Conservation (phyloP, 2,797 vertebrate genomes). For the Anas georgica region DNA sequence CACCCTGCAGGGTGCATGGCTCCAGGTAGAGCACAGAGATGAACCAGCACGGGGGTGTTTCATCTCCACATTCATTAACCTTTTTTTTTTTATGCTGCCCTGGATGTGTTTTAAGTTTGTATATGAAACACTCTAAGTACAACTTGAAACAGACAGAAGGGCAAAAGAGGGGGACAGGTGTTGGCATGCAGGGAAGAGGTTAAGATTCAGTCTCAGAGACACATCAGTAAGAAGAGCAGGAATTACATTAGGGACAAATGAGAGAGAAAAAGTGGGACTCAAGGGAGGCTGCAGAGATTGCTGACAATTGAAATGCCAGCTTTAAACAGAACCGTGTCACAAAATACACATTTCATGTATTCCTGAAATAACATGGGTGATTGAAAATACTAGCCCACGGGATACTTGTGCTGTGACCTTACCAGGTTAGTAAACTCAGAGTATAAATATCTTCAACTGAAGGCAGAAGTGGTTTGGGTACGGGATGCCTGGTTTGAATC, state of each 20-base stretch:
- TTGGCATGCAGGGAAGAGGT: not conserved
- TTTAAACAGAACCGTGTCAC: not conserved
- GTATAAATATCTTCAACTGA: constrained; percentile 38
- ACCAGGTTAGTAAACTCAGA: constrained; percentile 60
- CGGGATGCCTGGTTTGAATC: constrained; percentile 34
- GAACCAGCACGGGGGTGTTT: not conserved
- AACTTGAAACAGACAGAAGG: not conserved
- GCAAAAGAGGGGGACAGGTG: not conserved
- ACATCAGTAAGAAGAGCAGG: not conserved
- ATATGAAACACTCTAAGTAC: not conserved
- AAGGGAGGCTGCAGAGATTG: not conserved
- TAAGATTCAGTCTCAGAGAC: not conserved
- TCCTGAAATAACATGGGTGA: rapidly evolving
- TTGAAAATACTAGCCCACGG: not conserved
- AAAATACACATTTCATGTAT: not conserved
- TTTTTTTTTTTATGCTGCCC: not conserved
- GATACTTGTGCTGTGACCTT: not conserved
- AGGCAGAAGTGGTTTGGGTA: constrained; percentile 4
- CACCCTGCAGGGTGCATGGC: not conserved
- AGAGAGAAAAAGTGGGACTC: not conserved
- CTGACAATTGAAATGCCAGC: not conserved
- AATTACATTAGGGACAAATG: not conserved
- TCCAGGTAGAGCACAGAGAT: not conserved
- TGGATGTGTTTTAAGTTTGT: not conserved
- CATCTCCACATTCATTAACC: rapidly evolving